Conservation (phyloP, 1,140 invertebrate genomes). For the Drosophila subpulchrella region DNA sequence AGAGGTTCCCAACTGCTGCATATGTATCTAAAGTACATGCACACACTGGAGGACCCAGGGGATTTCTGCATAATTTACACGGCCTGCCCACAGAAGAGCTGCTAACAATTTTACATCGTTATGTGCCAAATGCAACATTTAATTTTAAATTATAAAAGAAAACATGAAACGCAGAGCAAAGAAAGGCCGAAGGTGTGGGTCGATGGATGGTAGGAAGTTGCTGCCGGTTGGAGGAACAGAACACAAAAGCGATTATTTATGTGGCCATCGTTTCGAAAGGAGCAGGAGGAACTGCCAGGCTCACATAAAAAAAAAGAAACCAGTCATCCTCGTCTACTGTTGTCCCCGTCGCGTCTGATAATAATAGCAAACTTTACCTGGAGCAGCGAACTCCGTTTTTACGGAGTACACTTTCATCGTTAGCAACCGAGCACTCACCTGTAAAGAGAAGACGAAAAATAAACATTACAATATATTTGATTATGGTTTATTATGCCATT, state of each 20-base stretch:
- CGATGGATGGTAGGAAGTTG: neutral
- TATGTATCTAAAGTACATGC: slow-evolving; percentile 25
- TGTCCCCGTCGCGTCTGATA: slow-evolving; percentile 70
- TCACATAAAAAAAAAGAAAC: slow-evolving; percentile 25
- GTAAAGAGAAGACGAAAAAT: slow-evolving; percentile 66
- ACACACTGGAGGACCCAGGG: slow-evolving; percentile 21
- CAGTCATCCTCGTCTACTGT: slow-evolving; percentile 32
- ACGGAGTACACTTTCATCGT: slow-evolving; percentile 58
- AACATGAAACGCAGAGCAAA: slow-evolving; percentile 43
- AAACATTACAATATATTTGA: slow-evolving; percentile 82
- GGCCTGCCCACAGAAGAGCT: slow-evolving; percentile 17
- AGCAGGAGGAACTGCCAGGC: slow-evolving; percentile 5
- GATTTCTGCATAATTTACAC: slow-evolving; percentile 66
- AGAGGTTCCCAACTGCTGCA: slow-evolving; percentile 15
- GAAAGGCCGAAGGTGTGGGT: neutral
- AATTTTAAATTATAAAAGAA: slow-evolving; percentile 79
- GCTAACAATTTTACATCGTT: slow-evolving; percentile 76
- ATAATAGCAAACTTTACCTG: slow-evolving; percentile 72
- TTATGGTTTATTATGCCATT: slow-evolving; percentile 72
- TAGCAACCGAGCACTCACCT: slow-evolving; percentile 60
- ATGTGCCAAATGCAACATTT: slow-evolving; percentile 81
- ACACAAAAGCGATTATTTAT: slow-evolving; percentile 80
- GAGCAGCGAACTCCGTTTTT: slow-evolving; percentile 45
- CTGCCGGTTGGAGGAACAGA: slow-evolving; percentile 10
- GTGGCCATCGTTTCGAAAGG: slow-evolving; percentile 14